These are phyloP conservation scores for Puffinus mauretanicus DNA, from an alignment of 2,113 vertebrate genomes.

Conservation along the genomic window DNA sequence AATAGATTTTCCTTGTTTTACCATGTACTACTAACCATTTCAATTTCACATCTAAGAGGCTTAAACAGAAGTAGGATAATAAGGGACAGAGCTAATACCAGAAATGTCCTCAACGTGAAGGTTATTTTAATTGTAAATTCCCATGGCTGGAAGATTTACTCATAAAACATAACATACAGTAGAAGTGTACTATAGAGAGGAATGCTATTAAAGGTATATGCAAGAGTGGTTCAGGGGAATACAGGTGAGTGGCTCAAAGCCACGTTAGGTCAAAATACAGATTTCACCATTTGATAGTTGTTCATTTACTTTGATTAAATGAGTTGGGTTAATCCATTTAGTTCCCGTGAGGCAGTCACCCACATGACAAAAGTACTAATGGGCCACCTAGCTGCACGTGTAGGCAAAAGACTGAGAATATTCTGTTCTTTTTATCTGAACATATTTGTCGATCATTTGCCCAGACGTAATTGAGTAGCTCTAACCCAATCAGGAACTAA, in stretches of 20 bases:
- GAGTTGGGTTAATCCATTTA: neutral
- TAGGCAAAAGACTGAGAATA: neutral
- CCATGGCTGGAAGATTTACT: constrained; percentile 8
- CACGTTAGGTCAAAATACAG: neutral
- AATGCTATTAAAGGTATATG: neutral
- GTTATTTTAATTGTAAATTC: constrained; percentile 48
- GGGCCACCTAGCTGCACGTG: neutral
- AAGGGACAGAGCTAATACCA: neutral
- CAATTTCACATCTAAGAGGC: constrained; percentile 13
- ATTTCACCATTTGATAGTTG: neutral
- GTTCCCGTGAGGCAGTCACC: neutral
- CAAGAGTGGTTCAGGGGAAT: neutral
- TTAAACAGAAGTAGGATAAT: neutral
- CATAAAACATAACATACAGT: neutral
- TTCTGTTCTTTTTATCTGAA: neutral
- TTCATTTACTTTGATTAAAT: neutral
- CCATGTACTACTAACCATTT: neutral
- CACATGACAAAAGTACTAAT: neutral
- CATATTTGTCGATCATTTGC: neutral
- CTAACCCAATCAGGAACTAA: neutral
- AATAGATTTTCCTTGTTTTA: constrained; percentile 36
- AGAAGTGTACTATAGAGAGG: neutral
- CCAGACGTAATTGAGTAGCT: neutral
- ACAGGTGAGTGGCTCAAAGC: neutral
- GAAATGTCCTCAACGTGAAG: neutral